Percentiles rank a stretch among this genome's conserved stretches.
Conservation (phyloP, 2,888 invertebrate species). For the Lycophotia porphyrea region DNA sequence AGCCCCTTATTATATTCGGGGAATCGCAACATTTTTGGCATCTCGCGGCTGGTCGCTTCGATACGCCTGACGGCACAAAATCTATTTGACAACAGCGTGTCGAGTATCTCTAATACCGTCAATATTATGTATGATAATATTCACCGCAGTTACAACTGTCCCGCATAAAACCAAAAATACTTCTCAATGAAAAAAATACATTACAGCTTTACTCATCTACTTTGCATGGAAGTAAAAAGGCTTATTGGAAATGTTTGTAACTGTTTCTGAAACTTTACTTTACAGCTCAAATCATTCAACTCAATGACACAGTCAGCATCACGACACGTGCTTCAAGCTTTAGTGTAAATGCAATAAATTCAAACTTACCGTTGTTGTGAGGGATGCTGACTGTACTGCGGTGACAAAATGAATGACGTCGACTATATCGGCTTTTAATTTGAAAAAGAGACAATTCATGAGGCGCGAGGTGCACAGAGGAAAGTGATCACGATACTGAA, state of each 20-base stretch:
- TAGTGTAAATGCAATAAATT: conserved; percentile 62
- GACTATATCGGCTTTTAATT: conserved; percentile 51
- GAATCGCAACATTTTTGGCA: conserved; percentile 47
- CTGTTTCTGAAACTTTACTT: conserved; percentile 40
- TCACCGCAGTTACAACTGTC: conserved; percentile 60
- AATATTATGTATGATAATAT: conserved; percentile 43
- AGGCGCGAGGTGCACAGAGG: conserved; percentile 50
- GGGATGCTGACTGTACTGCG: conserved; percentile 66
- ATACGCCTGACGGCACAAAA: conserved; percentile 39
- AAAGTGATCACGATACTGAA: conserved; percentile 9
- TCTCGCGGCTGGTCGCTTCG: conserved; percentile 53
- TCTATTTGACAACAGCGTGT: conserved; percentile 25
- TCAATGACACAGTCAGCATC: conserved; percentile 59
- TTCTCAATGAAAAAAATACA: conserved; percentile 33
- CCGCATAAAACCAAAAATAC: conserved; percentile 40
- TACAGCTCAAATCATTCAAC: conserved; percentile 23
- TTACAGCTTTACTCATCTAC: conserved; percentile 30
- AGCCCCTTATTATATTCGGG: conserved; percentile 9
- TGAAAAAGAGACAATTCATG: conserved; percentile 50
- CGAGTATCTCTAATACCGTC: conserved; percentile 38
- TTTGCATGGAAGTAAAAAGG: conserved; percentile 31
- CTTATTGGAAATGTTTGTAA: conserved; percentile 27
- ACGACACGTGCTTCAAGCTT: conserved; percentile 40
- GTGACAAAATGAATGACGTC: conserved; percentile 60
- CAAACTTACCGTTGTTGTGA: conserved; percentile 38